Evolutionary conservation across 2,797 vertebrate genomes (phyloP).

Genomic region (Hemibagrus guttatus): DNA sequence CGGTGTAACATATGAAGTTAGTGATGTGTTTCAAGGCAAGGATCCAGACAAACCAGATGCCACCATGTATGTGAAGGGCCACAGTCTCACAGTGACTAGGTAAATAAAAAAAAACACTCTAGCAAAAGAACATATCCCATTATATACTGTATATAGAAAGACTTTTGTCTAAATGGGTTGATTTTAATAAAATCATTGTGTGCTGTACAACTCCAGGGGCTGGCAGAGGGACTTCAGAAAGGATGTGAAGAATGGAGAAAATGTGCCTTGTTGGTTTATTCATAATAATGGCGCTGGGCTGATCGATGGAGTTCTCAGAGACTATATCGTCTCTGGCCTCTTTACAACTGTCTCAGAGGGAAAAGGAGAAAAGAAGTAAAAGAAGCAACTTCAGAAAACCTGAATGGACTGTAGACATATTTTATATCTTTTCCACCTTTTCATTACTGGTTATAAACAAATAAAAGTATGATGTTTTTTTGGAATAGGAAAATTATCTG

Average conservation of each 20-base stretch:
- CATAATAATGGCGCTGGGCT: slow-evolving; percentile 82
- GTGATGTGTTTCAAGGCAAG: slow-evolving; percentile 68
- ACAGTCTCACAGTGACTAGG: slow-evolving; percentile 83
- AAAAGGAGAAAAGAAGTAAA: neutral
- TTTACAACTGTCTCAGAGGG: slow-evolving; percentile 53
- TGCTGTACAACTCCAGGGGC: slow-evolving; percentile 71
- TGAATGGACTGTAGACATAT: neutral
- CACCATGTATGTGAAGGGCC: slow-evolving; percentile 84
- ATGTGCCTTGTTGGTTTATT: slow-evolving; percentile 86
- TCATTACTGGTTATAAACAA: neutral
- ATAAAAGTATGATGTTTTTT: neutral
- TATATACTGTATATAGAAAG: neutral
- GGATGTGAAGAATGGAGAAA: slow-evolving; percentile 66
- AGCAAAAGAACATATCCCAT: neutral
- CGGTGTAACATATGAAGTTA: slow-evolving; percentile 79
- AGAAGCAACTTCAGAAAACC: neutral
- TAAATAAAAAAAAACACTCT: slow-evolving; percentile 52
- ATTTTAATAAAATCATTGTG: neutral
- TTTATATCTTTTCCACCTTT: neutral
- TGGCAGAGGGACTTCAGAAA: slow-evolving; percentile 84
- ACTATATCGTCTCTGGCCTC: slow-evolving; percentile 79
- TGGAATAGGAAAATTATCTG: neutral
- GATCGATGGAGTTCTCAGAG: slow-evolving; percentile 79
- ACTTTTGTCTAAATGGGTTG: neutral
- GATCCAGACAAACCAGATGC: slow-evolving; percentile 76